Percentiles rank a stretch among this genome's conserved stretches.
These are phyloP conservation scores for Syngnathus rostellatus DNA, from an alignment of 2,797 vertebrate genomes.

Conservation along the genomic window DNA sequence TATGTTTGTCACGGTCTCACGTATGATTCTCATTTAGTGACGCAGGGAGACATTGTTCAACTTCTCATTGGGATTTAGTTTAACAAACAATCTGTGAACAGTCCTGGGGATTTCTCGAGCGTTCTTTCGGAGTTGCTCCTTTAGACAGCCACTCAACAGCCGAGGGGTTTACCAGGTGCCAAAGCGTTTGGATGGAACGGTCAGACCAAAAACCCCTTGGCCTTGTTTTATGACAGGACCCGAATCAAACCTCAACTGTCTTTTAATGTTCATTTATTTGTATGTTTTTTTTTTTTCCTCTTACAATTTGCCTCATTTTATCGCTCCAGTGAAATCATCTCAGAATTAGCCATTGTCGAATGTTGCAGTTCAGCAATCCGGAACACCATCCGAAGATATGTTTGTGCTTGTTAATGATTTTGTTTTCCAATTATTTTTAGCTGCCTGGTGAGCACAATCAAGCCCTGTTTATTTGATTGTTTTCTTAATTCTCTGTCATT, in stretches of 20 bases:
- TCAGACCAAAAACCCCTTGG: constrained; percentile 23
- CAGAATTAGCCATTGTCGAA: constrained; percentile 40
- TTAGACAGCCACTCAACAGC: constrained; percentile 18
- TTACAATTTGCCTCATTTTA: constrained; percentile 31
- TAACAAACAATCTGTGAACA: constrained; percentile 44
- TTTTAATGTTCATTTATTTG: constrained; percentile 4
- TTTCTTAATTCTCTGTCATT: constrained; percentile 11
- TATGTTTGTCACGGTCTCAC: constrained; percentile 45
- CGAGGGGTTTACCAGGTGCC: constrained; percentile 48
- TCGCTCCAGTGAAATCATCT: constrained; percentile 57
- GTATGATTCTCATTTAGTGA: constrained; percentile 44
- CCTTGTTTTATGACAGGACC: constrained; percentile 6
- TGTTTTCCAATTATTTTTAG: constrained; percentile 17
- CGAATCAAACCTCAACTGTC: constrained; percentile 18
- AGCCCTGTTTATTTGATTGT: constrained; percentile 14
- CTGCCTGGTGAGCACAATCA: constrained; percentile 29
- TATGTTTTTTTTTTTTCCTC: background rate
- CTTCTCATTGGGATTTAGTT: constrained; percentile 37
- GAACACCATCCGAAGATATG: constrained; percentile 7
- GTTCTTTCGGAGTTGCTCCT: constrained; percentile 19
- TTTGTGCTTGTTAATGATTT: constrained; percentile 22
- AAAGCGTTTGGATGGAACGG: constrained; percentile 29
- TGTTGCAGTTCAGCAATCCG: constrained; percentile 16
- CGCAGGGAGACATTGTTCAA: constrained; percentile 35
- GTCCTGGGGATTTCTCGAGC: constrained; percentile 43